Conservation (phyloP, 2,113 vertebrate genomes). For the Spheniscus mendiculus region DNA sequence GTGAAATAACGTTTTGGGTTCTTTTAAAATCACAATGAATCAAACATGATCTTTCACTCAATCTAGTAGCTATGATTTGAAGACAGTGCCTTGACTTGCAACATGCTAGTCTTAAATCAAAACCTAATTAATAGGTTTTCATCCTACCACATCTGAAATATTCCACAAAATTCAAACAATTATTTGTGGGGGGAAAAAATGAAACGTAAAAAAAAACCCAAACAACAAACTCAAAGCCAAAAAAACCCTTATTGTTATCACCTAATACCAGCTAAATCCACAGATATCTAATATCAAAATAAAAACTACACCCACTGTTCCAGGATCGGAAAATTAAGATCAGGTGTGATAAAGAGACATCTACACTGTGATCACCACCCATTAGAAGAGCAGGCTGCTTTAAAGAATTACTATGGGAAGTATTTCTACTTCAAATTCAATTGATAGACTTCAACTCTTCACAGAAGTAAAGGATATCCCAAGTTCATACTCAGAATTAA, state of each 20-base stretch:
- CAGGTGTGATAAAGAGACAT: background rate
- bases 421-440: background rate
- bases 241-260: background rate
- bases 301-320: background rate
- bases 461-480: background rate
- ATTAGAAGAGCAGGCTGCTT: background rate
- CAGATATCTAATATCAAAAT: background rate
- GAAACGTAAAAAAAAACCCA: accelerated
- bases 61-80: background rate
- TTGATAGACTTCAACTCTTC: background rate
- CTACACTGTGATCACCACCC: background rate
- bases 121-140: background rate
- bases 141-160: background rate
- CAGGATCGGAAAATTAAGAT: background rate
- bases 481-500: background rate
- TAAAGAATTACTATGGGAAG: background rate
- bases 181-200: accelerated
- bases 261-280: background rate
- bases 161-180: background rate
- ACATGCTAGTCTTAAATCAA: background rate
- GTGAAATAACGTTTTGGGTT: background rate
- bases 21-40: background rate
- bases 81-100: background rate
- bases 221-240: background rate
- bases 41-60: background rate